Conservation (phyloP, 2,113 vertebrate species). For the Triplophysa rosa region DNA sequence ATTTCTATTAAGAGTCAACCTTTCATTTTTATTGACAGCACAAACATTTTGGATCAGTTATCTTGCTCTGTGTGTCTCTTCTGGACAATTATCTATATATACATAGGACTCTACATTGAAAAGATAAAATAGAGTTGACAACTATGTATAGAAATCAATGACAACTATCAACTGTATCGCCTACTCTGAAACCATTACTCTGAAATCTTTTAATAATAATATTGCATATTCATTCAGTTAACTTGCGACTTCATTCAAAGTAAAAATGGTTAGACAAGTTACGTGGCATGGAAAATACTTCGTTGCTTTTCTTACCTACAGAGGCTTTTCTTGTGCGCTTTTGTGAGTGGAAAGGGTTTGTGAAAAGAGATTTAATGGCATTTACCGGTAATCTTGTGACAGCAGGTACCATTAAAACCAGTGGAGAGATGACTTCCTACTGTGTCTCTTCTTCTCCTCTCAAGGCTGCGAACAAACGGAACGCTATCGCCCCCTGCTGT, state of each 20-base stretch:
- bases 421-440: background rate
- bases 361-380: background rate
- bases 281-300: background rate
- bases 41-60: slow-evolving; percentile 13
- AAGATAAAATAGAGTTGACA: background rate
- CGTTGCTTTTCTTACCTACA: slow-evolving; percentile 39
- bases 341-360: slow-evolving; percentile 9
- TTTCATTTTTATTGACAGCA: slow-evolving; percentile 4
- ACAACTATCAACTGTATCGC: background rate
- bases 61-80: background rate
- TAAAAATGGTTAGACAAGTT: background rate
- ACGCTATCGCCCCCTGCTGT: slow-evolving; percentile 37
- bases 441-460: background rate
- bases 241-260: background rate
- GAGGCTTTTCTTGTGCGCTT: background rate
- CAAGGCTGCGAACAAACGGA: background rate
- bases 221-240: background rate
- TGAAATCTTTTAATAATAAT: background rate
- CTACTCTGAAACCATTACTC: background rate
- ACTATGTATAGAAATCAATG: background rate
- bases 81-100: background rate
- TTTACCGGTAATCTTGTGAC: slow-evolving; percentile 1
- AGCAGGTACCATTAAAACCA: background rate
- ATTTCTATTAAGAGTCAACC: background rate
- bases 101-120: no score